Base-by-base conservation (phyloP, 1,140 invertebrate species). In the Panagrolaimus sp. region DNA sequence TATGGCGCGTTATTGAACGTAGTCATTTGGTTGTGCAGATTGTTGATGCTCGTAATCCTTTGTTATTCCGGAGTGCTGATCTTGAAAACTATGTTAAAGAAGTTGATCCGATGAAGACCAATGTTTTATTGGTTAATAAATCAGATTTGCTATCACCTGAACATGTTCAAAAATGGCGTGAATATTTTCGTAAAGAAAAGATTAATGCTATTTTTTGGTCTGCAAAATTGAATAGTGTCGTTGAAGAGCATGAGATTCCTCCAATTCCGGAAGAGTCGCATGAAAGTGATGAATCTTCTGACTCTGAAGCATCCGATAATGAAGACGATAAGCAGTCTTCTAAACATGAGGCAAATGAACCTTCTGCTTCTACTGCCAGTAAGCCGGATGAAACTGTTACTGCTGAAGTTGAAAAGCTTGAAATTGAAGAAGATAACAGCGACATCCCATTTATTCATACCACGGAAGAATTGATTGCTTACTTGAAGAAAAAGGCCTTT, bases 1-100 rank as follows among this genome's bases (percentile, higher is more conserved):
- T 99, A 6, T 99, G 96, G 96, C 88, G 96, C 76, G 96, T 98
- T 1, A 88, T 98, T 17, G 96, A 99, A 84, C 89, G 91, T 76
- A 94, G 93, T 82, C 93, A 99, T 86, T 88, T 98, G 52, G 86
- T 98, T 38, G 89, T 98, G 12, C 93, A 80, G 75, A 93, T 98
- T 76, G 89, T 98, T 0, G 96, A 99, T 87, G 94, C 92, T 1
- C 87, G 96, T 76, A 97, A 98, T 87, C 96, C 96, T 2, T 83
- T 97, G 43, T 84, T 99, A 0, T 99, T 97, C 76, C 89, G 91
- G 15, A 97, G 91, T 85, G 87, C 89, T 79, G 96, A 99, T 86
- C 85, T 99, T n/a, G 94, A 96, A 78, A 86, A 85, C 12, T 98
- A 98, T 86, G 92, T 96, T 0, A 88, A 89, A 75, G 93, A 96